Percentiles rank a stretch among this genome's conserved stretches.
These are phyloP conservation scores for Xenentodon cancila DNA, from an alignment of 2,797 vertebrate genomes.

Conservation along the genomic window DNA sequence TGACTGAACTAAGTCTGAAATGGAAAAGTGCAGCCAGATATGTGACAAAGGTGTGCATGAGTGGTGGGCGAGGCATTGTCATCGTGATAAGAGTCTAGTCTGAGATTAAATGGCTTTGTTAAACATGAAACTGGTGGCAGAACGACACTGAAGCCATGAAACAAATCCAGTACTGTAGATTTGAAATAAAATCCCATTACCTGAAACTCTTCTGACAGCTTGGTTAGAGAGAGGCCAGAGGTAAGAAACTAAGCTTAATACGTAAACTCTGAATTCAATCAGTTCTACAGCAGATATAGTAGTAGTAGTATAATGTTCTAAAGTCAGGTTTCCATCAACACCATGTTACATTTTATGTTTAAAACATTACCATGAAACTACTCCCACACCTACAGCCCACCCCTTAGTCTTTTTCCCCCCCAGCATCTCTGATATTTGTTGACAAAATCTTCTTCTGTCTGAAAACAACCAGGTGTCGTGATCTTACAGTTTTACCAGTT, in stretches of 20 bases:
- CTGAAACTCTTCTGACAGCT: constrained; percentile 88
- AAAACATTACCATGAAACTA: constrained; percentile 34
- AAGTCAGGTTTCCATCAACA: constrained; percentile 52
- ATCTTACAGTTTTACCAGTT: no score
- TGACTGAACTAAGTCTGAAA: constrained; percentile 47
- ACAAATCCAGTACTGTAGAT: constrained; percentile 88
- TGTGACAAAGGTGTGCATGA: constrained; percentile 42
- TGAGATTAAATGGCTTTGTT: constrained; percentile 47
- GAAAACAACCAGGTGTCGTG: no score
- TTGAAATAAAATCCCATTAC: constrained; percentile 80
- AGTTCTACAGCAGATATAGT: constrained; percentile 35
- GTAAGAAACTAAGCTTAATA: constrained; percentile 68
- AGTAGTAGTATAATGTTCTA: constrained; percentile 50
- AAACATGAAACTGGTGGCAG: constrained; percentile 72
- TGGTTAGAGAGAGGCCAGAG: constrained; percentile 85
- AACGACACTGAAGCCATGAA: constrained; percentile 85
- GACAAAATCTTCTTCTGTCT: no score
- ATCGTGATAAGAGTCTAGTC: constrained; percentile 32
- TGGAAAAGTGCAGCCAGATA: constrained; percentile 45
- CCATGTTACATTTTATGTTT: constrained; percentile 46
- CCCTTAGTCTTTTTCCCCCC: constrained; percentile 9
- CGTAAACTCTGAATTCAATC: constrained; percentile 34
- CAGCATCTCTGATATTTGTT: background rate
- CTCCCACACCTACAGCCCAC: constrained; percentile 36
- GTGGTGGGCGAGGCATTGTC: constrained; percentile 5